Percentiles rank a stretch among this genome's conserved stretches.
These are phyloP conservation scores for Oncorhynchus gorbuscha DNA, from an alignment of 2,113 vertebrate species.

Conservation along the genomic window DNA sequence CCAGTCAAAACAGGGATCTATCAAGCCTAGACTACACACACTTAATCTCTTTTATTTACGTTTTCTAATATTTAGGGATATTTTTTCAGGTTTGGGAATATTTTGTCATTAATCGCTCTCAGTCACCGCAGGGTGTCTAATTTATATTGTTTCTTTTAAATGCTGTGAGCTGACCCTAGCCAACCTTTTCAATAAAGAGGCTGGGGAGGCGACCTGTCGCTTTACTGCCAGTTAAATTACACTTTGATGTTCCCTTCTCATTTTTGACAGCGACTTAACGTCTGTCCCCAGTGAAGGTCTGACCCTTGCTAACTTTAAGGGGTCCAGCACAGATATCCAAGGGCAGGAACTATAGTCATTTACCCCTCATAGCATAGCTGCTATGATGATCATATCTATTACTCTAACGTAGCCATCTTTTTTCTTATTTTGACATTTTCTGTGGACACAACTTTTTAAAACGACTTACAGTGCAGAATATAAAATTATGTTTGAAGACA, in stretches of 20 bases:
- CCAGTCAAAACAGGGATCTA: neutral
- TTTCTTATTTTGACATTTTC: neutral
- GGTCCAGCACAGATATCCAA: constrained; percentile 40
- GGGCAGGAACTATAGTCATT: constrained; percentile 15
- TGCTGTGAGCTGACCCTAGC: constrained; percentile 67
- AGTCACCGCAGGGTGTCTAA: constrained; percentile 50
- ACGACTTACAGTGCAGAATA: neutral
- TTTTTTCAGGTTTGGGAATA: constrained; percentile 36
- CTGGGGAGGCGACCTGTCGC: constrained; percentile 64
- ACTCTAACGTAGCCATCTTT: neutral
- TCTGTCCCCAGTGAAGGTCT: constrained; percentile 51
- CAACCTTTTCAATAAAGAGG: constrained; percentile 63
- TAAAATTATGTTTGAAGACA: neutral
- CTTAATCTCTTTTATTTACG: constrained; percentile 20
- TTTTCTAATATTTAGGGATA: constrained; percentile 29
- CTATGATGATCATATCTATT: neutral
- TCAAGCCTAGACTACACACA: neutral
- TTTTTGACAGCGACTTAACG: constrained; percentile 64
- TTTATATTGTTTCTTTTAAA: constrained; percentile 74
- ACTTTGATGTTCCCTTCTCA: constrained; percentile 72
- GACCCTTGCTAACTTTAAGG: constrained; percentile 45
- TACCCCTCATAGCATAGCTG: neutral
- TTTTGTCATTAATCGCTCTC: constrained; percentile 60
- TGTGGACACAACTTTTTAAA: neutral
- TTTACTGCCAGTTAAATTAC: constrained; percentile 76